A percentile compares a stretch with the other conserved stretches of the same genome.
Evolutionary conservation across 2,888 invertebrate genomes (phyloP).

Genomic region (Pogonocherus hispidulus): DNA sequence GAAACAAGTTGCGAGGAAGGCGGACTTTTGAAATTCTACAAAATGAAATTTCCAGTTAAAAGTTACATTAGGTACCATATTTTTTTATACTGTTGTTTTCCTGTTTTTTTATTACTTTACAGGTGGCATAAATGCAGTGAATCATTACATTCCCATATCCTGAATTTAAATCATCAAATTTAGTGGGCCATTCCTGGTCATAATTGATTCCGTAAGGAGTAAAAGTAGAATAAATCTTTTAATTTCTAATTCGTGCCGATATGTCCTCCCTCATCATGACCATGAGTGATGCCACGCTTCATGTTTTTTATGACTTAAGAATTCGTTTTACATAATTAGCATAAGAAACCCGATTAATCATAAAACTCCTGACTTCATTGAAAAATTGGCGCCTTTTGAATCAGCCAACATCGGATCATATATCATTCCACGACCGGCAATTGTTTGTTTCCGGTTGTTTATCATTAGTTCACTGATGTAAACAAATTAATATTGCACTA

Average conservation of each 20-base stretch:
- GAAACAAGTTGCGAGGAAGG: no score
- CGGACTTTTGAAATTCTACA: no score
- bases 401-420: slow-evolving; percentile 11
- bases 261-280: background rate
- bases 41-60: no score
- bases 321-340: background rate
- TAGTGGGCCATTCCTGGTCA: no score
- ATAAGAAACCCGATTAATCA: slow-evolving; percentile 8
- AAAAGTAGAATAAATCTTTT: no score
- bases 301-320: background rate
- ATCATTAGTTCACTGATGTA: slow-evolving; percentile 6
- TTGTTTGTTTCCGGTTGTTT: slow-evolving; percentile 27
- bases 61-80: no score
- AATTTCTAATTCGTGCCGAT: no score
- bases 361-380: slow-evolving; percentile 8
- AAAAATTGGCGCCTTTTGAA: slow-evolving; percentile 17
- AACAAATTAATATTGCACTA: slow-evolving; percentile 19
- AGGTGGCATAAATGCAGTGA: no score
- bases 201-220: background rate
- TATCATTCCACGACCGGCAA: slow-evolving; percentile 18
- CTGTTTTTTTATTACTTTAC: no score
- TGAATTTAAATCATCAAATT: no score
- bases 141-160: no score
- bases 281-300: background rate
- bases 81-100: no score